phyloP scores from a whole-genome alignment of 2,113 vertebrate species.

The Montifringilla adamsi region DNA sequence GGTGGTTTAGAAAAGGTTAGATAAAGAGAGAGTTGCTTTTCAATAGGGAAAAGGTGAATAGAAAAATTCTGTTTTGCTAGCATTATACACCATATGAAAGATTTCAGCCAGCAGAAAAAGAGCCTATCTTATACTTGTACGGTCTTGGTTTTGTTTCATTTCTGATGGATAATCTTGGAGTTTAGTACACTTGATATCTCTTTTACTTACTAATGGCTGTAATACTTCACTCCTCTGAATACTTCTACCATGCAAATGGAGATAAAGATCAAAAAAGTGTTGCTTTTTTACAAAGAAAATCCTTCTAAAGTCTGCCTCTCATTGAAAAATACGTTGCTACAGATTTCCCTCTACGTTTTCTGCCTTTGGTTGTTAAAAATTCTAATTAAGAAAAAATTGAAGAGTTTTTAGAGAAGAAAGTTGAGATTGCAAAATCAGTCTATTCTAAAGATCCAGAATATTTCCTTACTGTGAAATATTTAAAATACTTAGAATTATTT shows the following conservation, averaged over 20 bases:
- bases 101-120: constrained; percentile 21
- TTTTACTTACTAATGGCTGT: constrained; percentile 41
- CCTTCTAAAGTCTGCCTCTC: not conserved
- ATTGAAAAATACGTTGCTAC: not conserved
- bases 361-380: not conserved
- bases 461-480: not conserved
- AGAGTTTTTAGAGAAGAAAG: not conserved
- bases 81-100: not conserved
- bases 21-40: constrained; percentile 44
- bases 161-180: constrained; percentile 43
- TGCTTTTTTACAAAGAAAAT: constrained; percentile 7
- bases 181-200: constrained; percentile 30
- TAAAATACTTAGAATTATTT: not conserved
- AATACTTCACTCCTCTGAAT: constrained; percentile 36
- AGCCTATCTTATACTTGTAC: not conserved
- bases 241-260: constrained; percentile 30
- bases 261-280: constrained; percentile 25
- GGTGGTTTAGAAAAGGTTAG: constrained; percentile 78
- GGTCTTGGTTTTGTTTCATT: constrained; percentile 56
- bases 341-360: not conserved
- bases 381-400: not conserved
- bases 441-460: not conserved
- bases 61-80: constrained; percentile 67
- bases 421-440: not conserved
- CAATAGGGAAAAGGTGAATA: constrained; percentile 59